Evolutionary conservation across 2,797 vertebrate species (phyloP).

Genomic region (Anguilla megastoma): DNA sequence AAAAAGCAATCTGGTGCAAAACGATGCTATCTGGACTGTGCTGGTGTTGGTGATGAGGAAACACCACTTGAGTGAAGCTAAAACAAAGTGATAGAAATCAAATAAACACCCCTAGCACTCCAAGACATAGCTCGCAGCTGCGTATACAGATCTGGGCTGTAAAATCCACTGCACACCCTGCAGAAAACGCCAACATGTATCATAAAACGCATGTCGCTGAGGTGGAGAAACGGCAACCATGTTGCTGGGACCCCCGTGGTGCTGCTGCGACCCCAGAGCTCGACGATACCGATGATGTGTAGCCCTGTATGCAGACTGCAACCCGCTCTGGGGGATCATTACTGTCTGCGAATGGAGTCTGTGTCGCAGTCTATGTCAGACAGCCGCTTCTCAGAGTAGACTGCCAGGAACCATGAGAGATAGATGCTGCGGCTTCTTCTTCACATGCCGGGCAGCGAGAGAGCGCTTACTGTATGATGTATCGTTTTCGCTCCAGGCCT

Average conservation of each 20-base stretch:
- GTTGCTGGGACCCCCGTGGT: neutral
- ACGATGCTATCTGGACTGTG: constrained; percentile 29
- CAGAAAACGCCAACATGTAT: neutral
- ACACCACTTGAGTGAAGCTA: constrained; percentile 63
- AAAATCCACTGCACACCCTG: neutral
- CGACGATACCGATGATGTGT: constrained; percentile 48
- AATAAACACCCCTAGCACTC: constrained; percentile 64
- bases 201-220: neutral
- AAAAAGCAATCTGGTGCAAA: neutral
- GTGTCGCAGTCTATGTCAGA: neutral
- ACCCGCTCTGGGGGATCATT: neutral
- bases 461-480: constrained; percentile 49
- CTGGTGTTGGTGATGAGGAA: constrained; percentile 62
- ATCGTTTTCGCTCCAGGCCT: constrained; percentile 56
- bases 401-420: too few species aligned
- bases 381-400: neutral
- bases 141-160: constrained; percentile 42
- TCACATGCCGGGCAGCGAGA: constrained; percentile 14
- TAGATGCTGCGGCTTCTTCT: neutral
- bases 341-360: constrained; percentile 1
- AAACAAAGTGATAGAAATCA: constrained; percentile 73
- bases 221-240: neutral
- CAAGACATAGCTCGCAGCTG: constrained; percentile 55
- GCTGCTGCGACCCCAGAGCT: neutral
- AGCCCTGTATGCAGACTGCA: neutral